Evolutionary conservation across 2,888 invertebrate genomes (phyloP).

Genomic region (Geotrupes spiniger): DNA sequence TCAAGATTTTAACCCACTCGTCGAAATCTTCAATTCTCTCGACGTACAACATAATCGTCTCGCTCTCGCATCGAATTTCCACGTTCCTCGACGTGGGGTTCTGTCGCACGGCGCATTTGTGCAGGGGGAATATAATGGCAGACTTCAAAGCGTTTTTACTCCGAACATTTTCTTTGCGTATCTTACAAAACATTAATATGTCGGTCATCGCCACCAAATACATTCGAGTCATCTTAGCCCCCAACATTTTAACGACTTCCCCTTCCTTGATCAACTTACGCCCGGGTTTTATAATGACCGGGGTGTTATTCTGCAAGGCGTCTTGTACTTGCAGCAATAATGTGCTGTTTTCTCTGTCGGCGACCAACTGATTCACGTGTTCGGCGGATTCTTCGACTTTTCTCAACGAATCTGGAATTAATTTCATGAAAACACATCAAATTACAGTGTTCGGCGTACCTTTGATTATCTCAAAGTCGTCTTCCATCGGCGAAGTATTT

Average conservation of each 20-base stretch:
- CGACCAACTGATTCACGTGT: constrained; percentile 71
- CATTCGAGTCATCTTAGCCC: constrained; percentile 39
- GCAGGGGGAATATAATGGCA: constrained; percentile 66
- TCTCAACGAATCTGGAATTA: constrained; percentile 59
- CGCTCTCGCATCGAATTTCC: constrained; percentile 59
- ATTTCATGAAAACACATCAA: constrained; percentile 4
- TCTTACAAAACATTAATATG: constrained; percentile 71
- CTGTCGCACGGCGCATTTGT: constrained; percentile 64
- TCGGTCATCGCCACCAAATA: constrained; percentile 72
- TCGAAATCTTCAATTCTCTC: constrained; percentile 54
- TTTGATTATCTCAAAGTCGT: constrained; percentile 55
- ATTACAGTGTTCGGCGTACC: constrained; percentile 41
- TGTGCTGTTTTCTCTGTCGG: constrained; percentile 70
- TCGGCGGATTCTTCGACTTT: constrained; percentile 66
- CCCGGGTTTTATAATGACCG: constrained; percentile 66
- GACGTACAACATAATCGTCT: constrained; percentile 58
- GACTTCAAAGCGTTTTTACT: constrained; percentile 62
- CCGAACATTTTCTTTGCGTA: constrained; percentile 55
- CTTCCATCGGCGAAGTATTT: constrained; percentile 57
- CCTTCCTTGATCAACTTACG: constrained; percentile 70
- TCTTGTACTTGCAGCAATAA: constrained; percentile 66
- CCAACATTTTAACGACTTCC: constrained; percentile 57
- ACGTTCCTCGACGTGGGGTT: constrained; percentile 60
- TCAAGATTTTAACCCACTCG: constrained; percentile 58
- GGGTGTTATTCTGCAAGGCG: constrained; percentile 58